Conservation (phyloP, 2,113 vertebrate genomes). For the Axis porcinus region DNA sequence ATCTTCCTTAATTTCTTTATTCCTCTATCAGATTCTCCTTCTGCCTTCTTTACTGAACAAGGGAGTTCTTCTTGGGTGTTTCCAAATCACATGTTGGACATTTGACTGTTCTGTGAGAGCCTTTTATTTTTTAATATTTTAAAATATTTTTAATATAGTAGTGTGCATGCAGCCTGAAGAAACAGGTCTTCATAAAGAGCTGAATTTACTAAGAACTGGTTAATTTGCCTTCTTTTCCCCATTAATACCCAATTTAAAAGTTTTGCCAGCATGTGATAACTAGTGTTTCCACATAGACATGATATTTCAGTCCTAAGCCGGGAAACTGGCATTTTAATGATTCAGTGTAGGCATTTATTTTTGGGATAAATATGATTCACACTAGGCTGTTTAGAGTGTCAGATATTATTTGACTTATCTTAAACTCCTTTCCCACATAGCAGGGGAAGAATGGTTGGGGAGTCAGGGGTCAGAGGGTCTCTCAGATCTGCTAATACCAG, state of each 20-base stretch:
- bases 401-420: not conserved
- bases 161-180: not conserved
- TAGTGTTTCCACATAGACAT: not conserved
- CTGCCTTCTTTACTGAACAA: not conserved
- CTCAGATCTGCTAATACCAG: not conserved
- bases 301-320: not conserved
- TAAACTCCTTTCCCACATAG: not conserved
- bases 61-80: not conserved
- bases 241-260: not conserved
- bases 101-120: not conserved
- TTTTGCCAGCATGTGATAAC: constrained; percentile 5
- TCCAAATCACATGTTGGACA: not conserved
- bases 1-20: not conserved
- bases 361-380: constrained; percentile 1
- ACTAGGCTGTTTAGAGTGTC: not conserved
- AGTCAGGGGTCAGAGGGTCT: not conserved
- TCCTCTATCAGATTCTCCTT: not conserved
- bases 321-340: not conserved
- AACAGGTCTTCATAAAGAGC: constrained; percentile 8
- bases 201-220: constrained; percentile 14
- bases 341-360: not conserved
- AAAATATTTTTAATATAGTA: not conserved
- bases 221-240: not conserved
- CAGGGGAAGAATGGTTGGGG: not conserved
- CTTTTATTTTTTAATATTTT: not conserved